Base-by-base conservation (phyloP, 1,140 invertebrate species). In the Zaprionus nigranus region DNA sequence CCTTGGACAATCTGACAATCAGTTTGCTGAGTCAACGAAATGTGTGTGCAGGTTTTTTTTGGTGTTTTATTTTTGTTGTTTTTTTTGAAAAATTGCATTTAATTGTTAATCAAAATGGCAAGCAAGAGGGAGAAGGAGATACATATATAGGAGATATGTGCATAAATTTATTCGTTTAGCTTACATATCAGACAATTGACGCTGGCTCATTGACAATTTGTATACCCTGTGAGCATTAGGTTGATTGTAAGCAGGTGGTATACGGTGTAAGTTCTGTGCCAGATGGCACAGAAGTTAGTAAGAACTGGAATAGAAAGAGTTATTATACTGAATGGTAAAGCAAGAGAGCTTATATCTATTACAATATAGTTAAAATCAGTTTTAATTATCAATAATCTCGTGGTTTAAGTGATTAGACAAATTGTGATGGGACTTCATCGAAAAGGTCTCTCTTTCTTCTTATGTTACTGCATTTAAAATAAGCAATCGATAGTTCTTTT, bases 61-160 rank as follows among this genome's bases (percentile, higher is more conserved):
- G 13, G 53, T 75, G 62, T 84, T 66, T 71, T 13, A 12, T 65
- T 76, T 73, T 74, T 77, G 5, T 22, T 2, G 30, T 20, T 13
- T 24, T 24, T 58, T 77, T 58, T 78, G 15, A 57, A 74, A 90
- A 88, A 88, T 82, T 90, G 85, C 85, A 90, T 85, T 90, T 90
- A 90, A 90, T 90, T 90, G 86, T 90, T 90, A 57, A 85, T 81
- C 82, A 85, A 90, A 88, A 88, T 88, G 84, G 70, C 78, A 70
- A 61, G 74, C 82, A 58, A 49, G 43, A 66, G 46, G 73, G 71
- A 60, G 30, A 63, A 11, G 9, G 59, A 65, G 46, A 76, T 38
- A 56, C 66, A 69, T 59, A 56, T 72, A 69, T 59, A 64, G 5
- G 59, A 36, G 36, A 70, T 51, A 74, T 36, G 59, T 40, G 46